Evolutionary conservation across 2,888 invertebrate species (phyloP).

Genomic region (Helicoverpa assulta): DNA sequence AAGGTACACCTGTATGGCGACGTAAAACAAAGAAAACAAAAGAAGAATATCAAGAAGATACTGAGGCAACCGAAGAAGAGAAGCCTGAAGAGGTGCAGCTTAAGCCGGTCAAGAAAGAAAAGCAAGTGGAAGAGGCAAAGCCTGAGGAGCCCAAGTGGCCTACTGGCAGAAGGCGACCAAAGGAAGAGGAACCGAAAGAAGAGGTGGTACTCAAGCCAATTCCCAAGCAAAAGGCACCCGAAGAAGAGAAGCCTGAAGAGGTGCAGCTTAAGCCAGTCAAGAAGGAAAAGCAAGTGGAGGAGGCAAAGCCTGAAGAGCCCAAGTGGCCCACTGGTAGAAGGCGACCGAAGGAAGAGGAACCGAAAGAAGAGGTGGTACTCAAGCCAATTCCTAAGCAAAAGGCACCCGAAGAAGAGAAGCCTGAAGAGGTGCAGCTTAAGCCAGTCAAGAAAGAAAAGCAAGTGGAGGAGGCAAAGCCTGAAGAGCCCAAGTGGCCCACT

Average conservation of each 20-base stretch:
- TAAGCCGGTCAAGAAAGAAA: conserved; percentile 72
- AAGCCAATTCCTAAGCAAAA: conserved; percentile 27
- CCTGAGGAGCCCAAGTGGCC: conserved; percentile 26
- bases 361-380: conserved; percentile 24
- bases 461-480: conserved; percentile 23
- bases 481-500: conserved; percentile 15
- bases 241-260: conserved; percentile 23
- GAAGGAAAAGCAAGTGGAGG: conserved; percentile 21
- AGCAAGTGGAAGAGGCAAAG: conserved; percentile 62
- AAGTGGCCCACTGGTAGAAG: conserved; percentile 22
- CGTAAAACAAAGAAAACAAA: conserved; percentile 18
- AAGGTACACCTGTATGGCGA: conserved; percentile 60
- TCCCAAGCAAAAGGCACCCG: conserved; percentile 22
- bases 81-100: conserved; percentile 82
- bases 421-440: conserved; percentile 10
- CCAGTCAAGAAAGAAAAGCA: conserved; percentile 22
- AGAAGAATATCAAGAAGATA: conserved; percentile 75
- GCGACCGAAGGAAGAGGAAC: conserved; percentile 22
- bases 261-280: conserved; percentile 12
- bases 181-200: conserved; percentile 66
- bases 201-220: conserved; percentile 29
- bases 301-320: conserved; percentile 17
- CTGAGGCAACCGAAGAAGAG: conserved; percentile 71
- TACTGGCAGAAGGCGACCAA: conserved; percentile 20
- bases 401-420: conserved; percentile 18